Evolutionary conservation across 1,140 invertebrate species (phyloP).

Genomic region (Halictus rubicundus): DNA sequence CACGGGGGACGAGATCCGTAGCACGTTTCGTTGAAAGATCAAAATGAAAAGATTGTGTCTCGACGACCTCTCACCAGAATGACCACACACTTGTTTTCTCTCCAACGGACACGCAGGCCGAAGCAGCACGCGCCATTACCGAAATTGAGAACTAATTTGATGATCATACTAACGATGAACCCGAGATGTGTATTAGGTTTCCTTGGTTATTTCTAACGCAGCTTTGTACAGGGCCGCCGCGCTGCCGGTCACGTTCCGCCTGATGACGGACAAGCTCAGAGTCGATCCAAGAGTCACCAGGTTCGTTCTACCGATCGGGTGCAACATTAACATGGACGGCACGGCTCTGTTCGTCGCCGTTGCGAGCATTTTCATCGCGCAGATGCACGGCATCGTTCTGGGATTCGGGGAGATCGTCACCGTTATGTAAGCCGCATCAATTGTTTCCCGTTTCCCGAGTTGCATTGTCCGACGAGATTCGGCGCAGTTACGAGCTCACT

Average conservation of each 20-base stretch:
- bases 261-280: constrained; percentile 94
- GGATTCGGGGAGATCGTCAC: constrained; percentile 90
- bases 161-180: constrained; percentile 30
- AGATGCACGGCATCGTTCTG: constrained; percentile 91
- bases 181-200: too few species aligned
- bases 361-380: constrained; percentile 95
- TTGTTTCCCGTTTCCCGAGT: too few species aligned
- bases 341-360: constrained; percentile 95
- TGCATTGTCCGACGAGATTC: too few species aligned
- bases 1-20: too few species aligned
- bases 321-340: constrained; percentile 97
- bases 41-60: background rate
- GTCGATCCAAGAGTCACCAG: constrained; percentile 94
- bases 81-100: constrained; percentile 52
- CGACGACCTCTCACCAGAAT: constrained; percentile 70
- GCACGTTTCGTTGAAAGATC: too few species aligned
- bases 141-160: constrained; percentile 12
- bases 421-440: constrained; percentile 84
- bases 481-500: too few species aligned
- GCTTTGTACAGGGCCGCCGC: constrained; percentile 91
- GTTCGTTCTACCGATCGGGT: constrained; percentile 94
- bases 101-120: constrained; percentile 26
- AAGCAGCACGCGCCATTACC: constrained; percentile 22
- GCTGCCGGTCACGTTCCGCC: constrained; percentile 95
- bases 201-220: constrained; percentile 72